Evolutionary conservation across 2,888 invertebrate genomes (phyloP).

Genomic region (Conistra vaccinii): DNA sequence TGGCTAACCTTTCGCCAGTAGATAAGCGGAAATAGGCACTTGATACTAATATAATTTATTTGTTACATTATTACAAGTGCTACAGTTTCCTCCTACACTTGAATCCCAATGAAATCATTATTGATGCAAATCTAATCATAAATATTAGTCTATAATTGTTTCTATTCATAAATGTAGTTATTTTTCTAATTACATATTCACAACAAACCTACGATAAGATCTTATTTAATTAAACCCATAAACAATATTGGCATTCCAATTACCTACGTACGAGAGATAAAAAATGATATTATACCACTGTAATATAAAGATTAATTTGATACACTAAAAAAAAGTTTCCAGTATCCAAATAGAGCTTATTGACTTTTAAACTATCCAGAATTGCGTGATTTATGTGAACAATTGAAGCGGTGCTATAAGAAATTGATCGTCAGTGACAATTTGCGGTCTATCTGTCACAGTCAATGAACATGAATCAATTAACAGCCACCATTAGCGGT

Average conservation of each 20-base stretch:
- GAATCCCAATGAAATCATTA: constrained; percentile 2
- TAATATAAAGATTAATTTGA: neutral
- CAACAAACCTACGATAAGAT: constrained; percentile 18
- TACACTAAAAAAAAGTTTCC: constrained; percentile 9
- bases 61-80: constrained; percentile 2
- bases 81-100: neutral
- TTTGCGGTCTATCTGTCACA: constrained; percentile 55
- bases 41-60: constrained; percentile 8
- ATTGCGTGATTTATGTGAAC: constrained; percentile 60
- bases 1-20: constrained; percentile 5
- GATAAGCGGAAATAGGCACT: constrained; percentile 19
- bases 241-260: constrained; percentile 28
- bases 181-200: constrained; percentile 22
- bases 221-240: constrained; percentile 23
- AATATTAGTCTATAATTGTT: neutral
- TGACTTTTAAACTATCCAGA: constrained; percentile 44
- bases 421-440: constrained; percentile 48
- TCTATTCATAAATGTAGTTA: constrained; percentile 6
- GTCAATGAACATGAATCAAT: constrained; percentile 68
- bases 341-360: constrained; percentile 48
- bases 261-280: constrained; percentile 11
- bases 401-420: constrained; percentile 44
- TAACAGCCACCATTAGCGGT: constrained; percentile 46
- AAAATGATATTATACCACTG: neutral
- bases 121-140: constrained; percentile 1